Evolutionary conservation across 2,888 invertebrate species (phyloP).

Genomic region (Oeneis ivallda): DNA sequence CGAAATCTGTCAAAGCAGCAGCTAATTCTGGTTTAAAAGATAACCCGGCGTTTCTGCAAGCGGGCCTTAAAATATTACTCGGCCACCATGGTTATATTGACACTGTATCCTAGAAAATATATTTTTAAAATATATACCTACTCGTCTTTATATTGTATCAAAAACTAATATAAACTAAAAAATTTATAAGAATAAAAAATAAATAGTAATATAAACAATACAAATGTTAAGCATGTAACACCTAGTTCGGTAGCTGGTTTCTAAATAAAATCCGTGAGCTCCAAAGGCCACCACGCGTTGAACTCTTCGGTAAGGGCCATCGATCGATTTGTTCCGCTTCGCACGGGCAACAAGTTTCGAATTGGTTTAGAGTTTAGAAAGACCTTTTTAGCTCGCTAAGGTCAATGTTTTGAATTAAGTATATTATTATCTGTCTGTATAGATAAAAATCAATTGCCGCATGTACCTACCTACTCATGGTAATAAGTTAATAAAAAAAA

Average conservation of each 20-base stretch:
- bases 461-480: too few relatives aligned
- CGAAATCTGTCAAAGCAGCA: too few relatives aligned
- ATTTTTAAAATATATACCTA: too few relatives aligned
- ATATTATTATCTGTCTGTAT: neutral
- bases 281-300: constrained; percentile 55
- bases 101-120: too few relatives aligned
- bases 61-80: too few relatives aligned
- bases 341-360: constrained; percentile 52
- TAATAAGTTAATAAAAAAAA: too few relatives aligned
- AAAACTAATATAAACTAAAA: too few relatives aligned
- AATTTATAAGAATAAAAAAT: neutral
- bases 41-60: too few relatives aligned
- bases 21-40: too few relatives aligned
- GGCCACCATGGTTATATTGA: too few relatives aligned
- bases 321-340: constrained; percentile 70
- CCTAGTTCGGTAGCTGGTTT: constrained; percentile 18
- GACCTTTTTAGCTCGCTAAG: constrained; percentile 15
- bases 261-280: constrained; percentile 30
- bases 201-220: neutral
- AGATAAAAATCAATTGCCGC: too few relatives aligned
- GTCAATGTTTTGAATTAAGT: constrained; percentile 15
- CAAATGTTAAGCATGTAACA: constrained; percentile 2
- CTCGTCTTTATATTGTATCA: too few relatives aligned
- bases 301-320: constrained; percentile 72
- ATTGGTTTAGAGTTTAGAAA: constrained; percentile 27